Evolutionary conservation across 2,113 vertebrate genomes (phyloP).

Genomic region (Typhlomys cinereus): DNA sequence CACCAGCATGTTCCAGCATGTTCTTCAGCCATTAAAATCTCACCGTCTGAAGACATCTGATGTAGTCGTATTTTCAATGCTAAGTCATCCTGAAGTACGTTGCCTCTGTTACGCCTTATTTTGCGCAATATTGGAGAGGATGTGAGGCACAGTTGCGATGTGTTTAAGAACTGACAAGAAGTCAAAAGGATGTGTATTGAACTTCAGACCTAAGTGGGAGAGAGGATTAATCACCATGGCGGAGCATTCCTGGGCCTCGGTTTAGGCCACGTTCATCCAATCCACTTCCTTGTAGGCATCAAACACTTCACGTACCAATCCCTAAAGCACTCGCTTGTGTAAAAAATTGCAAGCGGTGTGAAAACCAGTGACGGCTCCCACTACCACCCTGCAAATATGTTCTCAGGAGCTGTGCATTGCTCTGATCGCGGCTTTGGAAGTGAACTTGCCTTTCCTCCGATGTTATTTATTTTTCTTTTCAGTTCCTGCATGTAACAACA

Average conservation of each 20-base stretch:
- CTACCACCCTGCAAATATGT: slow-evolving; percentile 7
- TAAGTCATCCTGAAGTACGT: slow-evolving; percentile 80
- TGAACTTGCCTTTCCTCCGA: neutral
- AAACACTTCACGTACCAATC: slow-evolving; percentile 43
- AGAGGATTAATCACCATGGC: neutral
- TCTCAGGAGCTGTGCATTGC: neutral
- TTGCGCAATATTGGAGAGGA: slow-evolving; percentile 81
- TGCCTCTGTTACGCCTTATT: slow-evolving; percentile 84
- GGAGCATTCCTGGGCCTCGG: slow-evolving; percentile 71
- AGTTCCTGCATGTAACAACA: neutral
- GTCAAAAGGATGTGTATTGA: slow-evolving; percentile 68
- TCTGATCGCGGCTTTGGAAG: neutral
- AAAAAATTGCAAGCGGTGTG: slow-evolving; percentile 3
- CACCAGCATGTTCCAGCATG: slow-evolving; percentile 86
- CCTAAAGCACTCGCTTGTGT: neutral
- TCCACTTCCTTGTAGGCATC: slow-evolving; percentile 40
- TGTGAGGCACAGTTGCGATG: slow-evolving; percentile 81
- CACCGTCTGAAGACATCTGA: slow-evolving; percentile 87
- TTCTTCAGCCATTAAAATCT: slow-evolving; percentile 90
- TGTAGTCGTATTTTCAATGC: slow-evolving; percentile 86
- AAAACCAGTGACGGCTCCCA: neutral
- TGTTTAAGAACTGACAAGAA: slow-evolving; percentile 81
- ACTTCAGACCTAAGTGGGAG: neutral
- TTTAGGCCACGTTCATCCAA: slow-evolving; percentile 54
- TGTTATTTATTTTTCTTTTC: neutral